Percentiles rank a stretch among this genome's conserved stretches.
These are phyloP conservation scores for Norana najaformis DNA, from an alignment of 2,888 invertebrate species.

Conservation along the genomic window DNA sequence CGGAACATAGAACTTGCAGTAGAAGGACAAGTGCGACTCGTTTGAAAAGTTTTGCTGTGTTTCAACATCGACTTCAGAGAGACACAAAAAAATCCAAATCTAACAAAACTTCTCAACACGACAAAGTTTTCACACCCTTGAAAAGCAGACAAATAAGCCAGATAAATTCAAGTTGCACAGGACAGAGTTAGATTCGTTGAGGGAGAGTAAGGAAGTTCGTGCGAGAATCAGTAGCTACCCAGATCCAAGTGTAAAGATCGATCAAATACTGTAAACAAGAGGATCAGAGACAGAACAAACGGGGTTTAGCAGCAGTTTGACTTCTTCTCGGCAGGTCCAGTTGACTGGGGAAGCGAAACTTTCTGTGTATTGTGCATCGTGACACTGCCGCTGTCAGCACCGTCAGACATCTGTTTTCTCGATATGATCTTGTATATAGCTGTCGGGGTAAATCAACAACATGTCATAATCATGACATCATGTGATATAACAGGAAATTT, in stretches of 20 bases:
- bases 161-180: neutral
- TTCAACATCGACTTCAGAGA: neutral
- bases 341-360: neutral
- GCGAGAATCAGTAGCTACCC: neutral
- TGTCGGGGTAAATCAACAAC: neutral
- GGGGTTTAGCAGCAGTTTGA: constrained; percentile 16
- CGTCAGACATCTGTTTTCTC: constrained; percentile 34
- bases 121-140: neutral
- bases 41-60: too few relatives aligned
- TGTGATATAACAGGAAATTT: too few relatives aligned
- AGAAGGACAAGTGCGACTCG: neutral
- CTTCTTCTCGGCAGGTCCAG: neutral
- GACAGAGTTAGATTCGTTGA: neutral
- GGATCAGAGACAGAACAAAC: neutral
- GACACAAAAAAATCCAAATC: neutral
- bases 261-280: neutral
- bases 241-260: too few relatives aligned
- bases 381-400: constrained; percentile 29
- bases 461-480: too few relatives aligned
- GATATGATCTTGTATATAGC: constrained; percentile 42
- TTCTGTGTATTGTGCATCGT: constrained; percentile 33
- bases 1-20: neutral
- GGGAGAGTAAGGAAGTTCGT: too few relatives aligned
- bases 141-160: neutral
- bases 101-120: neutral